Base-by-base conservation (phyloP, 2,113 vertebrate species). In the Petaurus breviceps region DNA sequence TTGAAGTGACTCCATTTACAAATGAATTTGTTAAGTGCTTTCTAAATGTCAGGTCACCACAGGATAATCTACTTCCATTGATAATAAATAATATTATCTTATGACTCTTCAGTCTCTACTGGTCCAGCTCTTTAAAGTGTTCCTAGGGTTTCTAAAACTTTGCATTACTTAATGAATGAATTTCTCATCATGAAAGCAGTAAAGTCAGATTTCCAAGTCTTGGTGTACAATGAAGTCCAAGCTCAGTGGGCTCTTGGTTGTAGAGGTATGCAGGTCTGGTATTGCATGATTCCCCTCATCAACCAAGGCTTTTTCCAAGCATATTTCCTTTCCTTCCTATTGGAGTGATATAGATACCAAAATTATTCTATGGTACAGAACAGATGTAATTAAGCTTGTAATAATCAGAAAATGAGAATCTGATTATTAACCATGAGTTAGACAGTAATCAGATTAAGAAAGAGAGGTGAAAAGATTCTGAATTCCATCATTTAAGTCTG, bases 71-170 rank as follows among this genome's bases (percentile, higher is more conserved):
- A 25, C 25, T 94, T 95, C 94, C 28, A 89, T 12, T 54, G 90
- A 51, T 61, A 19, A 19, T 43, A 46, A 26, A 91, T 16, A 6
- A 23, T 92, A 68, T 31, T 93, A 47, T 93, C 90, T 94, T 54
- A 49, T 92, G 90, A 51, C 84, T 51, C 90, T 89, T 49, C 94
- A 19, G 92, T 6, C 22, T 31, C 43, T 25, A 25, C 90, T 10
- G 93, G 9, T 28, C 77, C 95, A 16, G 46, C 28, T 93, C 94
- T 46, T 95, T 47, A 92, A 57, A 92, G 43, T 92, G 37, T 94
- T 84, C 77, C 54, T 24, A n/a, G 26, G 43, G 25, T 31, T 90
- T 57, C 8, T 46, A 91, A 16, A 91, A 5, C 12, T 93, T 92
- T 77, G 5, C 49, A 91, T 91, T 52, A 25, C 26, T 55, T 90